Evolutionary conservation across 2,888 invertebrate genomes (phyloP).

Genomic region (Torymus tubicola): DNA sequence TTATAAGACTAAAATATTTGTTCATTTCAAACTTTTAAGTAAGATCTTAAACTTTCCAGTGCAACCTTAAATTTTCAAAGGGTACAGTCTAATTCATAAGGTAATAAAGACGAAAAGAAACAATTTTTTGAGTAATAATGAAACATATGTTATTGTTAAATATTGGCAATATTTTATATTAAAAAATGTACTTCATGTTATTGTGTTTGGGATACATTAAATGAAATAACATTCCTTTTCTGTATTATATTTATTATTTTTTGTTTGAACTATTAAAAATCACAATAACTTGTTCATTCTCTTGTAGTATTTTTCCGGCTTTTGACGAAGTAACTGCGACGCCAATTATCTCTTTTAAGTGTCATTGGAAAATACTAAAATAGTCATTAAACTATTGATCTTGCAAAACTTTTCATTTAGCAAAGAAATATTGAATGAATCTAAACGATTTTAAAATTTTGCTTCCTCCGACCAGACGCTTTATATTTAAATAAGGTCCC

Average conservation of each 20-base stretch:
- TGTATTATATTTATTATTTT: slow-evolving; percentile 10
- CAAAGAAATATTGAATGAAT: slow-evolving; percentile 26
- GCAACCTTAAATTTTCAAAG: no score
- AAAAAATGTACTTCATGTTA: neutral
- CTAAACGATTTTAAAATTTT: neutral
- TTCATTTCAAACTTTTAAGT: no score
- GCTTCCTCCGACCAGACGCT: no score
- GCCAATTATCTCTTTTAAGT: slow-evolving; percentile 7
- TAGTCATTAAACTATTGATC: slow-evolving; percentile 32
- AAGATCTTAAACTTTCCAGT: no score
- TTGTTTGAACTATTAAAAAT: neutral
- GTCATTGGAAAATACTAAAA: slow-evolving; percentile 38
- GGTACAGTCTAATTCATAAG: no score
- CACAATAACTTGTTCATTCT: slow-evolving; percentile 2
- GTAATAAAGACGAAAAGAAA: no score
- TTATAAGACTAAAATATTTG: no score
- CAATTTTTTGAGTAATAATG: no score
- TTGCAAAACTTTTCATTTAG: slow-evolving; percentile 27
- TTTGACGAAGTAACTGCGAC: neutral
- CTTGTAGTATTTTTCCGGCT: neutral
- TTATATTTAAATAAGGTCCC: no score
- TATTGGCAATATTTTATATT: neutral
- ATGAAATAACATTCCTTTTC: no score
- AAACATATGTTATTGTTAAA: no score
- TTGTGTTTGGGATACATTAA: no score